Percentiles rank a stretch among this genome's conserved stretches.
Evolutionary conservation across 2,888 invertebrate genomes (phyloP).

Genomic region (Drosophila subquinaria): DNA sequence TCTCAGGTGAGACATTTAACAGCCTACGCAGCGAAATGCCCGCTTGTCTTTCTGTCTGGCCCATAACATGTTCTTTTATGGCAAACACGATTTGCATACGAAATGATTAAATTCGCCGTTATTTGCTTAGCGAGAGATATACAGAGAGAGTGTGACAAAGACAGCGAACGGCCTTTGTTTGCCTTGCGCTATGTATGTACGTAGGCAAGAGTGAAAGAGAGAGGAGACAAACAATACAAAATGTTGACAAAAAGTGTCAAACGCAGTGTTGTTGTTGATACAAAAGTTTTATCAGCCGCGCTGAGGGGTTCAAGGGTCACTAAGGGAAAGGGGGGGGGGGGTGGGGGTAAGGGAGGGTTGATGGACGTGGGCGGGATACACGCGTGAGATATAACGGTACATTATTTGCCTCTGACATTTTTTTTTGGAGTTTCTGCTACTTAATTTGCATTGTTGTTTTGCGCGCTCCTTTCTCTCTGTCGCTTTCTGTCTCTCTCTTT

Average conservation of each 20-base stretch:
- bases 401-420: conserved; percentile 47
- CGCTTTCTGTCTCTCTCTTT: background rate
- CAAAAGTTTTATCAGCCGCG: conserved; percentile 48
- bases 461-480: background rate
- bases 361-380: conserved; percentile 11
- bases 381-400: conserved; percentile 39
- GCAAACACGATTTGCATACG: conserved; percentile 72
- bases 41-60: conserved; percentile 22
- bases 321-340: background rate
- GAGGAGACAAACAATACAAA: conserved; percentile 31
- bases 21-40: conserved; percentile 11
- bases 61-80: conserved; percentile 65
- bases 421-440: conserved; percentile 24
- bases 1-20: conserved; percentile 55
- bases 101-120: conserved; percentile 70
- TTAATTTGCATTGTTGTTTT: conserved; percentile 57
- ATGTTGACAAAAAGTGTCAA: conserved; percentile 54
- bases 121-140: conserved; percentile 35
- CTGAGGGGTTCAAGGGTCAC: background rate
- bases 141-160: background rate
- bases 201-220: background rate
- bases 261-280: conserved; percentile 16
- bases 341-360: background rate
- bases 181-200: too few species aligned
- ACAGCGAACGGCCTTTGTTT: conserved; percentile 27